Evolutionary conservation across 2,888 invertebrate genomes (phyloP), one percentile per base, ranked within the genome.

Genomic region (Watsonalla binaria): DNA sequence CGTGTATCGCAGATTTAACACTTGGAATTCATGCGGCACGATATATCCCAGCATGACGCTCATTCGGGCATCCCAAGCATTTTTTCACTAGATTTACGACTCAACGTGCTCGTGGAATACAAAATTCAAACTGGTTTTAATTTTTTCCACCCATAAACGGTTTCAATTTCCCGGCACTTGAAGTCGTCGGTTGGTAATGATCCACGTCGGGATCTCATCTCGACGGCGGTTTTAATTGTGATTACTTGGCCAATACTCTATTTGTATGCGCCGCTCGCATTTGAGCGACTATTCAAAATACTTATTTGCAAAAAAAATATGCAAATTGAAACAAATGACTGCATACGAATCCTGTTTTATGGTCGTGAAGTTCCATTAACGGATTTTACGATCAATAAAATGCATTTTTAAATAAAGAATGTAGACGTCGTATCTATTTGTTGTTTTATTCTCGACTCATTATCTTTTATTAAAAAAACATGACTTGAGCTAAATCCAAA

Each of bases 111-210:
- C 51, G 52, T 58, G 45, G 70, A 72, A 73, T 74, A 61, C 66
- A 51, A 15, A 55, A 59, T 53, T 65, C 59, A 63, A 73, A 66
- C 62, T 63, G 58, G 59, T 69, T 72, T 73, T 65, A 74, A 71
- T 72, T 74, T 72, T 56, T 74, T 72, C 66, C 65, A 58, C 55
- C 66, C 68, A 69, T 75, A 73, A 76, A 72, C 69, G 70, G 61
- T 73, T 82, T 74, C 70, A 75, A 76, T 80, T 75, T 70, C 61
- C 55, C 58, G 58, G 66, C 67, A 70, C 62, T 72, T 69, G 68
- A 66, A 62, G 65, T 61, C 63, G 62, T 63, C 62, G 62, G 66
- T 60, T 69, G 24, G 72, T 72, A 76, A 78, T 73, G 72, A 72
- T 59, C 68, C 63, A 62, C 63, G 62, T 58, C 54, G 60, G 33